Evolutionary conservation across 2,888 invertebrate species (phyloP).

Genomic region (Fragum whitleyi): DNA sequence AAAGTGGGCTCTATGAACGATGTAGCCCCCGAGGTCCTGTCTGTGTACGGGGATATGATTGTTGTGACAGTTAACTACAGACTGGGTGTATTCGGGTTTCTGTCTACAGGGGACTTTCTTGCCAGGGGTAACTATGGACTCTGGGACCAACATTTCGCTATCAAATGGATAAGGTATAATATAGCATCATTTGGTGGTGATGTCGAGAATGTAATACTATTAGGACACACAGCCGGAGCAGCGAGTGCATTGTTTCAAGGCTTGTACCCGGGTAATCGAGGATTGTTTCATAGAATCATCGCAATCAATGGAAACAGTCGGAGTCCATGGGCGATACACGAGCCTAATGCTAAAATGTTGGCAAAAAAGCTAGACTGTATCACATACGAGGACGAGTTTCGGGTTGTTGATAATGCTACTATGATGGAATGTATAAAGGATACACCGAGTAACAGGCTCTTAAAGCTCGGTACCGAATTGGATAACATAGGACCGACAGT

Average conservation of each 20-base stretch:
- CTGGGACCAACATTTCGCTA: conserved; percentile 64
- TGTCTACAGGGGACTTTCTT: conserved; percentile 44
- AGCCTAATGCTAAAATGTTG: conserved; percentile 35
- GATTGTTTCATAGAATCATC: conserved; percentile 56
- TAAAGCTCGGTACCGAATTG: conserved; percentile 35
- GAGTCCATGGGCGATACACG: conserved; percentile 55
- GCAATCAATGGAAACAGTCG: conserved; percentile 52
- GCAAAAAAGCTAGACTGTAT: conserved; percentile 44
- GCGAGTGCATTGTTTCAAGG: conserved; percentile 55
- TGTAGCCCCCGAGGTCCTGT: conserved; percentile 51
- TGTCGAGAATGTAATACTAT: conserved; percentile 46
- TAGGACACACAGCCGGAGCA: conserved; percentile 57
- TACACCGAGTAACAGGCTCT: conserved; percentile 33
- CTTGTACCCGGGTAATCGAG: conserved; percentile 57
- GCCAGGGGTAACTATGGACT: conserved; percentile 56
- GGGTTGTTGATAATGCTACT: neutral
- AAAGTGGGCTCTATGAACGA: conserved; percentile 44
- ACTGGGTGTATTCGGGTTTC: conserved; percentile 58
- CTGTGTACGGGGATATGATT: conserved; percentile 41
- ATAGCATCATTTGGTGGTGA: conserved; percentile 61
- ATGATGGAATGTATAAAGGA: conserved; percentile 46
- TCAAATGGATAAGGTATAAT: conserved; percentile 58
- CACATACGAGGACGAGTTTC: neutral
- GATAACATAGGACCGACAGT: conserved; percentile 48
- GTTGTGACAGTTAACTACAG: conserved; percentile 62